Base-by-base conservation (phyloP, 2,797 vertebrate genomes). In the Micrastur ruficollis region DNA sequence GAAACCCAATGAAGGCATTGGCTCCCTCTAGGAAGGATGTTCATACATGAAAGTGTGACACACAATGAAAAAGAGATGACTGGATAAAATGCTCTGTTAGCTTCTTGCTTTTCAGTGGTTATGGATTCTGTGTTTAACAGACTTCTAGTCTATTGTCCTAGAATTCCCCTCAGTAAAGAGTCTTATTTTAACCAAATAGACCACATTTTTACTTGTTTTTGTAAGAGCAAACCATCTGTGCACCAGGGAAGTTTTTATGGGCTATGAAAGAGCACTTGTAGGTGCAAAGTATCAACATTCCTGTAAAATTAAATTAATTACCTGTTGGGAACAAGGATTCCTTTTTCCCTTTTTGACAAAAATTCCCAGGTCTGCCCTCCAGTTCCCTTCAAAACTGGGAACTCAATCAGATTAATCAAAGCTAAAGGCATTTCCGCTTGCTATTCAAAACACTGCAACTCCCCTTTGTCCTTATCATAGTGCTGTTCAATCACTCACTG, bases 231-330 rank as follows among this genome's bases (percentile, higher is more conserved):
- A 90, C 80, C 80, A 93, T 93, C 73, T 93, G 94, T 73, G 56
- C 63, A 87, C 49, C 1, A 7, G 65, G 12, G 9, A 94, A 65
- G 26, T 47, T 96, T 96, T 96, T 92, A 96, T 34, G 91, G 93
- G 21, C 42, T 93, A 89, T 52, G 85, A 96, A 96, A 67, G 90
- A 79, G 50, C 52, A 71, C 73, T 95, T 85, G 59, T n/a, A 96
- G 93, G 94, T 95, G 95, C 84, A 93, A 96, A 91, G 71, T 83
- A 95, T 95, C 94, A 91, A 89, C 81, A 86, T 95, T 96, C 86
- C 85, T 73, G 74, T 72, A 90, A 87, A 97, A 96, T 94, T 94
- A 94, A 97, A 97, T 97, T 90, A 97, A 96, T 95, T 96, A 93
- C 95, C 86, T 94, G 80, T 91, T 93, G 81, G 91, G 73, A 97